These are phyloP conservation scores for Megalonaias nervosa DNA, from an alignment of 1,140 invertebrate species.

Conservation along the genomic window DNA sequence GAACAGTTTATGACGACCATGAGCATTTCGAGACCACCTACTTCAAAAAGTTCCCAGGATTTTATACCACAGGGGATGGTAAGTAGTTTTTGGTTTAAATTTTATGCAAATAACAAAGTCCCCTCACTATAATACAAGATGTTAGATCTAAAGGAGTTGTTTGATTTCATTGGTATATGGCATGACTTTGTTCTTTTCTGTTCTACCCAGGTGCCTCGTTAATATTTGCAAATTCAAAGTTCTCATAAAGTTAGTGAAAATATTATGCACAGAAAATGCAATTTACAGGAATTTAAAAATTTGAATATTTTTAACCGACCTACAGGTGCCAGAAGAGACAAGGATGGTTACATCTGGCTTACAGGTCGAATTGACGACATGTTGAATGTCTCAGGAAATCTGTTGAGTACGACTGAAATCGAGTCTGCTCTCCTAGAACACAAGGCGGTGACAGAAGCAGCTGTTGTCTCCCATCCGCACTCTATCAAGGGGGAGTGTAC, in stretches of 20 bases:
- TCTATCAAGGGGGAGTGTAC: slow-evolving; percentile 95
- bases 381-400: slow-evolving; percentile 97
- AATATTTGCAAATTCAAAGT: no score
- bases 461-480: slow-evolving; percentile 94
- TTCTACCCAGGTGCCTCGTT: no score
- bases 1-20: slow-evolving; percentile 93
- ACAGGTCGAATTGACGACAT: slow-evolving; percentile 98
- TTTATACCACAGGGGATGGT: slow-evolving; percentile 98
- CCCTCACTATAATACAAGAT: no score
- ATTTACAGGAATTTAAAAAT: no score
- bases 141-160: no score
- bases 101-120: slow-evolving; percentile 7
- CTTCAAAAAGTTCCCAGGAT: slow-evolving; percentile 95
- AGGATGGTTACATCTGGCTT: slow-evolving; percentile 97
- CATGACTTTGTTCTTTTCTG: no score
- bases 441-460: slow-evolving; percentile 86
- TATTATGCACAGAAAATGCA: no score
- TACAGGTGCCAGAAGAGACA: slow-evolving; percentile 86
- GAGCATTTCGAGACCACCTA: slow-evolving; percentile 94
- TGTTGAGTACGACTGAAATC: slow-evolving; percentile 95
- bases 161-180: no score
- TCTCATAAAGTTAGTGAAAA: no score
- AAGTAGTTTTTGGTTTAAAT: slow-evolving; percentile 34
- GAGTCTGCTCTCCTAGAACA: slow-evolving; percentile 88
- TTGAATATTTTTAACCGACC: no score